Evolutionary conservation across 2,888 invertebrate genomes (phyloP), one percentile per base, ranked within the genome.

Genomic region (Papilio protenor): DNA sequence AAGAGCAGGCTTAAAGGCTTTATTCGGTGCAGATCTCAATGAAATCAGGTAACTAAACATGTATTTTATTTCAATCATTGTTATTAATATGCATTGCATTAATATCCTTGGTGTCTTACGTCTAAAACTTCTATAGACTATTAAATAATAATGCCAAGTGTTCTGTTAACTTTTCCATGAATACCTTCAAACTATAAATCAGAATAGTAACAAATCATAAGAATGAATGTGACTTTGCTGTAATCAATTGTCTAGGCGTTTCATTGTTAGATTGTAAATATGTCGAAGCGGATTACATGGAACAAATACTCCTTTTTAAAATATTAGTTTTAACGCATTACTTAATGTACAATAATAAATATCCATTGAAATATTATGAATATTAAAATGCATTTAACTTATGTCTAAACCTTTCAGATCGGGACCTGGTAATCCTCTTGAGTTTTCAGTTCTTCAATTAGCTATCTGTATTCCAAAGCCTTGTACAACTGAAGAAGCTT

Each of bases 381-480:
- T 57, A 33, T 57, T 57, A 57, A 57, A 57, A 57, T 2, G 8
- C 21, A 11, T 21, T 21, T 64, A 64, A 64, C 16, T 18, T 27
- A 23, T 14, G 4, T 61, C 3, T 61, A 57, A 55, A 59, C 8
- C 16, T 79, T 77, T 40, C 77, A 84, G 84, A 14, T 77, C 81
- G 0, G 79, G 79, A 10, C 55, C 79, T 11, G 75, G 64, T 4
- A 79, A 77, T 21, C 47, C 80, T 0, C 61, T 85, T 0, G 49
- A 81, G 0, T 77, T n/a, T 5, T 70, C 85, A 0, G 77, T 79
- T 4, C 84, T 88, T 2, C 80, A 76, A 11, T 77, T 92, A 11
- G 91, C 89, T 0, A 76, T 91, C 0, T 94, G 93, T 69, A 83
- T 94, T 66, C 94, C 94, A 0, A 90, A 91, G 80, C 40, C 87